Evolutionary conservation across 2,888 invertebrate species (phyloP).

Genomic region (Ryuthela nishihirai): DNA sequence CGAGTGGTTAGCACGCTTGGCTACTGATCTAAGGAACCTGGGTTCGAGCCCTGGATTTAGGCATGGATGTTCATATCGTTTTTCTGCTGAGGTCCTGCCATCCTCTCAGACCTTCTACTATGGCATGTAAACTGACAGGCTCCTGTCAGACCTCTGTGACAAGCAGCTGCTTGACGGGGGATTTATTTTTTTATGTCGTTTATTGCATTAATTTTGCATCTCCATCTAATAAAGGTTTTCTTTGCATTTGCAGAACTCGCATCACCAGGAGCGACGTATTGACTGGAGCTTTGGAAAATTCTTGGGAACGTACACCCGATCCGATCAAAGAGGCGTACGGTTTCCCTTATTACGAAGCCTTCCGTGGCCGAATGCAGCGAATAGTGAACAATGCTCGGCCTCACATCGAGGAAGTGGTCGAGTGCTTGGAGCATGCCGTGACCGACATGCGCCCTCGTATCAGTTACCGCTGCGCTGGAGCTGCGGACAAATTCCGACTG

Average conservation of each 20-base stretch:
- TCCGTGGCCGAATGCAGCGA: slow-evolving; percentile 41
- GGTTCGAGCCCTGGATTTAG: too few species aligned
- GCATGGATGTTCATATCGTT: too few species aligned
- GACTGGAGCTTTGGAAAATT: slow-evolving; percentile 42
- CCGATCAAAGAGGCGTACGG: slow-evolving; percentile 46
- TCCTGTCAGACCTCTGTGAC: too few species aligned
- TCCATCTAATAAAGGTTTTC: too few species aligned
- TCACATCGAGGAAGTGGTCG: slow-evolving; percentile 46
- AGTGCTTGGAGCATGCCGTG: slow-evolving; percentile 47
- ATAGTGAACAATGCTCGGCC: slow-evolving; percentile 38
- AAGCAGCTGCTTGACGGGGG: too few species aligned
- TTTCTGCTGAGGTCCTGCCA: too few species aligned
- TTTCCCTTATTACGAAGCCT: slow-evolving; percentile 46
- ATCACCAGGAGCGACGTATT: slow-evolving; percentile 23
- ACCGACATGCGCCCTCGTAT: slow-evolving; percentile 20
- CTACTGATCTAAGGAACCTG: too few species aligned
- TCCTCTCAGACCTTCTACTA: too few species aligned
- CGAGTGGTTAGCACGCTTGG: too few species aligned
- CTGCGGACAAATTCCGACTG: slow-evolving; percentile 18
- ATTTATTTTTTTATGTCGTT: too few species aligned
- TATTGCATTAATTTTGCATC: too few species aligned
- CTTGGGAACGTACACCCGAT: slow-evolving; percentile 46
- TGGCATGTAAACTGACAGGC: too few species aligned
- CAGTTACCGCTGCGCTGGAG: slow-evolving; percentile 24
- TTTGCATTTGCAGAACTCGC: slow-evolving; percentile 23